Evolutionary conservation across 2,888 invertebrate genomes (phyloP).

Genomic region (Ariolimax columbianus): DNA sequence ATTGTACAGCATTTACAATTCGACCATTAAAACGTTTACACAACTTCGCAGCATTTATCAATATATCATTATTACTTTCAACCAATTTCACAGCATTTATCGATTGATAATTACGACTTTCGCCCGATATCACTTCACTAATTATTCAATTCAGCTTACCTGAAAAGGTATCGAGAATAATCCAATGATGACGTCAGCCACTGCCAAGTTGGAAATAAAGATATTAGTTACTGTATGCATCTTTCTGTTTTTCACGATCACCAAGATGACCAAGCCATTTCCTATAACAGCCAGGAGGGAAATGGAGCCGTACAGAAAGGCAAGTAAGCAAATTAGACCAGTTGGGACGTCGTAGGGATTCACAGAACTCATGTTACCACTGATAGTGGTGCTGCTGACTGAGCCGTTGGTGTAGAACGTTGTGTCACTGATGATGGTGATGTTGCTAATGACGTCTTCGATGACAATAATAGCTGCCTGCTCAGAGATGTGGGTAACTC

Average conservation of each 20-base stretch:
- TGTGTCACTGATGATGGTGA: not conserved
- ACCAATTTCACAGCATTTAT: no score
- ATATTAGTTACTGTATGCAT: constrained; percentile 91
- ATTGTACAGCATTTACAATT: no score
- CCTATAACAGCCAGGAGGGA: constrained; percentile 89
- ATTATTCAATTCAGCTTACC: no score
- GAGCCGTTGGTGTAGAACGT: not conserved
- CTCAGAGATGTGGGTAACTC: not conserved
- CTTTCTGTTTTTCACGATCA: constrained; percentile 86
- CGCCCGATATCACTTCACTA: no score
- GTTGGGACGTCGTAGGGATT: constrained; percentile 87
- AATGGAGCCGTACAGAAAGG: constrained; percentile 89
- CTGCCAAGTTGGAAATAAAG: constrained; percentile 91
- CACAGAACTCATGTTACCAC: not conserved
- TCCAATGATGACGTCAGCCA: constrained; percentile 91
- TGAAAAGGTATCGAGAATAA: constrained; percentile 91
- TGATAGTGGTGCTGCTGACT: not conserved
- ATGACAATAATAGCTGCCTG: constrained; percentile 32
- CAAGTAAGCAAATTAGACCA: constrained; percentile 86
- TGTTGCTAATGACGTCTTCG: not conserved
- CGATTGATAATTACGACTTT: no score
- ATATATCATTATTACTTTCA: no score
- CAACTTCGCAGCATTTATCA: no score
- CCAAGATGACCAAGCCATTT: constrained; percentile 91
- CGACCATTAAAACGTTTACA: no score